Conservation (phyloP, 2,888 invertebrate species). For the Caenorhabditis sp. region DNA sequence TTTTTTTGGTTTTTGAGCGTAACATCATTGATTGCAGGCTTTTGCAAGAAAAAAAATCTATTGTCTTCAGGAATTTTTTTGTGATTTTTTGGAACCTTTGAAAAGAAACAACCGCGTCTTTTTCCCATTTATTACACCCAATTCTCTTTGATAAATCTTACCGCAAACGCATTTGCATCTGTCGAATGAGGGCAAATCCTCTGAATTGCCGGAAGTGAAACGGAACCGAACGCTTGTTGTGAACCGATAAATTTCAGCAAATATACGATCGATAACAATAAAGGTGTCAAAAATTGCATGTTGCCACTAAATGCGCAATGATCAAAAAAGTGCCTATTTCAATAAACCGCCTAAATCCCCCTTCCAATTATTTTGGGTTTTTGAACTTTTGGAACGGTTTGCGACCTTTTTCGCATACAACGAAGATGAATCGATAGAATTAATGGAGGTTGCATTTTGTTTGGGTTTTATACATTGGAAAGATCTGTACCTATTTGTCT, state of each 20-base stretch:
- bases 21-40: too few relatives aligned
- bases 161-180: conserved; percentile 31
- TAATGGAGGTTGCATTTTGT: too few relatives aligned
- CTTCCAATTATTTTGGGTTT: not conserved
- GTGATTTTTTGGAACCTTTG: too few relatives aligned
- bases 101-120: too few relatives aligned
- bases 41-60: too few relatives aligned
- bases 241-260: not conserved
- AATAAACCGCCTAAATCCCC: not conserved
- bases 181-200: conserved; percentile 33
- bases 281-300: not conserved
- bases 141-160: conserved; percentile 1
- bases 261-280: not conserved
- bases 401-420: too few relatives aligned
- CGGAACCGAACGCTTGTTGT: not conserved
- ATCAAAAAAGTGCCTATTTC: not conserved
- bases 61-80: too few relatives aligned
- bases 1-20: too few relatives aligned
- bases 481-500: too few relatives aligned
- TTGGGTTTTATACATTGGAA: too few relatives aligned
- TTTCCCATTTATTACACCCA: too few relatives aligned
- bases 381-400: not conserved
- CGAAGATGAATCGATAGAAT: too few relatives aligned
- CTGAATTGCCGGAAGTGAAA: conserved; percentile 21
- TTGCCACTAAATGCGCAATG: not conserved